These are phyloP conservation scores for Chaetodon auriga DNA, from an alignment of 2,113 vertebrate genomes.

Conservation along the genomic window DNA sequence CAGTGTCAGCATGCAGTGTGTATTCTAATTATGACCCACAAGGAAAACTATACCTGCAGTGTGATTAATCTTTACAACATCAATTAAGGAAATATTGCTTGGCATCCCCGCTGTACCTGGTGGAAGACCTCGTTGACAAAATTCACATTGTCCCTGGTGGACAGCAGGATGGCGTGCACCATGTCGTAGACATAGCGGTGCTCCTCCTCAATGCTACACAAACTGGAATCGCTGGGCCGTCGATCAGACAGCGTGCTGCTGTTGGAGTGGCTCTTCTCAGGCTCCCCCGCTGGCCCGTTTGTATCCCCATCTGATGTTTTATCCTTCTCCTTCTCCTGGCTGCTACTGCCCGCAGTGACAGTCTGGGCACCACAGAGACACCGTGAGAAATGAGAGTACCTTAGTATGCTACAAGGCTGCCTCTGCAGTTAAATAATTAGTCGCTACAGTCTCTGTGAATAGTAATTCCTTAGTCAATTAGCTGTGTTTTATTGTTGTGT, in stretches of 20 bases:
- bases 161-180: slow-evolving; percentile 94
- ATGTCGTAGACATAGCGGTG: slow-evolving; percentile 92
- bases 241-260: slow-evolving; percentile 93
- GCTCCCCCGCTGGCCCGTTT: slow-evolving; percentile 77
- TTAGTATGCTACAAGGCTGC: not conserved
- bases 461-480: not conserved
- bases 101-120: slow-evolving; percentile 83
- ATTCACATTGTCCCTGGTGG: slow-evolving; percentile 95
- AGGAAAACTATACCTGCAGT: not conserved
- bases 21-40: not conserved
- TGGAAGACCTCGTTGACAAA: slow-evolving; percentile 98
- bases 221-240: slow-evolving; percentile 91
- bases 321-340: slow-evolving; percentile 89
- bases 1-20: not conserved
- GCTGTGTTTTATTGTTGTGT: slow-evolving; percentile 5
- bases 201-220: slow-evolving; percentile 97
- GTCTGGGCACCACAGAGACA: slow-evolving; percentile 75
- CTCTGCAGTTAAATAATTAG: slow-evolving; percentile 3
- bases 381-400: not conserved
- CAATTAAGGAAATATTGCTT: not conserved
- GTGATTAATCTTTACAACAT: not conserved
- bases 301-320: slow-evolving; percentile 84
- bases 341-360: slow-evolving; percentile 85
- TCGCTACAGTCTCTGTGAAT: not conserved
- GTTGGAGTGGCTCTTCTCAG: slow-evolving; percentile 91